Evolutionary conservation across 2,888 invertebrate species (phyloP).

Genomic region (Sphecodes monilicornis): DNA sequence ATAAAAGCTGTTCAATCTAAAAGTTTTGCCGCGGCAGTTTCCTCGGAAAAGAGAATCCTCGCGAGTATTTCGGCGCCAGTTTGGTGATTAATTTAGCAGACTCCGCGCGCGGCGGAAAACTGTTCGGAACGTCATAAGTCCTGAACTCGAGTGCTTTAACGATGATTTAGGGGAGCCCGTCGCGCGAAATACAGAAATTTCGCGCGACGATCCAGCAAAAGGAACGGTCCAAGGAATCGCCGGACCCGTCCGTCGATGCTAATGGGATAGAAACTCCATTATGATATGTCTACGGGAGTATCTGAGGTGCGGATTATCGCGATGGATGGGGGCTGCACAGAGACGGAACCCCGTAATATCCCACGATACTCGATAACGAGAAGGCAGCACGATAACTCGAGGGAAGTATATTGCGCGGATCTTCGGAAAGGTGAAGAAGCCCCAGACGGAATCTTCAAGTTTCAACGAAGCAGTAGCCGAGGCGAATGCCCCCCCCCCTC

Average conservation of each 20-base stretch:
- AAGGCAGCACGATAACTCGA: not conserved
- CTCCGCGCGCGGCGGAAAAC: conserved; percentile 38
- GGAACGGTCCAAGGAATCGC: not conserved
- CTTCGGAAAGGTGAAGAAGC: not conserved
- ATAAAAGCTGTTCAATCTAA: conserved; percentile 58
- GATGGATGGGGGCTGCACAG: not conserved
- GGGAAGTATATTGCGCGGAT: conserved; percentile 16
- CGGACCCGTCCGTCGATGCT: conserved; percentile 14
- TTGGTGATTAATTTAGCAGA: conserved; percentile 60
- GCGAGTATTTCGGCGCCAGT: conserved; percentile 56
- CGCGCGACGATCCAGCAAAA: not conserved
- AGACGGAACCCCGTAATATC: not conserved
- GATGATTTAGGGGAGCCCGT: conserved; percentile 56
- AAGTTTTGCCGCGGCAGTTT: conserved; percentile 46
- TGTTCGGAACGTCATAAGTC: conserved; percentile 40
- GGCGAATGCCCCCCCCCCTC: conserved; percentile 11
- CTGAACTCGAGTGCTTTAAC: conserved; percentile 57
- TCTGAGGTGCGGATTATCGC: conserved; percentile 19
- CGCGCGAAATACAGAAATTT: conserved; percentile 41
- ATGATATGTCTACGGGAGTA: not conserved
- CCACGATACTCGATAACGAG: conserved; percentile 7
- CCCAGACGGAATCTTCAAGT: conserved; percentile 2
- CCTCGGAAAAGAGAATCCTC: conserved; percentile 26
- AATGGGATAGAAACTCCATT: conserved; percentile 54
- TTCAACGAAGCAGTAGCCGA: not conserved